Conservation (phyloP, 2,113 vertebrate genomes). For the Porphyrio hochstetteri region DNA sequence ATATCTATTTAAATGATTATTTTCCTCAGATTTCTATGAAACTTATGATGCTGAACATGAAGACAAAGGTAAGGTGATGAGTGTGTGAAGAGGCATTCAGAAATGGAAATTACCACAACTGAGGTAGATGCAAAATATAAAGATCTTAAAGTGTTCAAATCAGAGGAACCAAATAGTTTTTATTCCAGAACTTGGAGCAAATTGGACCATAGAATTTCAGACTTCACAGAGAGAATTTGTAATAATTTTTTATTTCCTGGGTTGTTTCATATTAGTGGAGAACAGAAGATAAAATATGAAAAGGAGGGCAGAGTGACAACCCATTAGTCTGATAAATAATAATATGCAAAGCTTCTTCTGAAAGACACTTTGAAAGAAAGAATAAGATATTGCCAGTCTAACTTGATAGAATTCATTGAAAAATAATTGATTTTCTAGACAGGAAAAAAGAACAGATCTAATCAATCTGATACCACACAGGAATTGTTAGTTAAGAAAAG, state of each 20-base stretch:
- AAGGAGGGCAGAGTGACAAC: neutral
- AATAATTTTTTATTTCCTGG: neutral
- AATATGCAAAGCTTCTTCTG: constrained; percentile 13
- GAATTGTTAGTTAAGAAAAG: constrained; percentile 50
- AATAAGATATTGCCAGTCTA: constrained; percentile 36
- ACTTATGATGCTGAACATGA: neutral
- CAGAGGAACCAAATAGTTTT: neutral
- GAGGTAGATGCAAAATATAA: neutral
- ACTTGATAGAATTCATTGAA: constrained; percentile 17
- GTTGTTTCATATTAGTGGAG: neutral
- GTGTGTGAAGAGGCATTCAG: neutral
- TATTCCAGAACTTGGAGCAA: neutral
- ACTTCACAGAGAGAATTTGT: neutral
- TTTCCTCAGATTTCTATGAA: neutral
- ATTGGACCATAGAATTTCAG: neutral
- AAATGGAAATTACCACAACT: neutral
- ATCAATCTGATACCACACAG: constrained; percentile 51
- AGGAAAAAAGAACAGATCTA: constrained; percentile 19
- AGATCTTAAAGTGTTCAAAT: neutral
- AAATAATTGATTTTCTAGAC: constrained; percentile 43
- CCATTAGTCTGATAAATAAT: constrained; percentile 41
- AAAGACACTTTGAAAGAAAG: constrained; percentile 35
- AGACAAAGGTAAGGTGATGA: neutral
- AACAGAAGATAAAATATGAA: neutral
- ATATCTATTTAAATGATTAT: neutral